phyloP scores from a whole-genome alignment of 2,797 vertebrate species.

The Thripadectes ignobilis region DNA sequence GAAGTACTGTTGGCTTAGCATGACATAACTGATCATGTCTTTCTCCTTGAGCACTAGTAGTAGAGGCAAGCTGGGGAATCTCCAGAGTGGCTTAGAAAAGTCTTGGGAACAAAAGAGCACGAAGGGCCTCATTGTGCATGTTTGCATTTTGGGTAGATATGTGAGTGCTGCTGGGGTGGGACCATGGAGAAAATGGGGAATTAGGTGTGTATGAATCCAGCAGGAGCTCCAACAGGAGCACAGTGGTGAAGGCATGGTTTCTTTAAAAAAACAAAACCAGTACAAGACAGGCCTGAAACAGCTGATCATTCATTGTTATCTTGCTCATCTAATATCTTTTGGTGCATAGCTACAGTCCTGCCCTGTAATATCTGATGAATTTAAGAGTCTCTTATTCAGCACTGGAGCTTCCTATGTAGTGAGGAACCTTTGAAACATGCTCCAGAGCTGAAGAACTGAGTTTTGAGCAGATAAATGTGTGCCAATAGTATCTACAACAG shows the following conservation, averaged over 20 bases:
- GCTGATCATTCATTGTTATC: not conserved
- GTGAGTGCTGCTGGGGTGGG: not conserved
- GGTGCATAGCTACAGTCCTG: not conserved
- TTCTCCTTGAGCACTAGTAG: not conserved
- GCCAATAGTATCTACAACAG: not conserved
- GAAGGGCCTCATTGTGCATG: not conserved
- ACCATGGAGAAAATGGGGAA: not conserved
- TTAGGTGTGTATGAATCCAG: not conserved
- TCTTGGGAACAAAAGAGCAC: not conserved
- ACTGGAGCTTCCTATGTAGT: not conserved
- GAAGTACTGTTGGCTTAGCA: not conserved
- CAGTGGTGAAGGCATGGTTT: not conserved
- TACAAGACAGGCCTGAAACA: not conserved
- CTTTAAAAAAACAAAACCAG: not conserved
- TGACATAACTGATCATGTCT: not conserved
- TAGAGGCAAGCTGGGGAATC: not conserved
- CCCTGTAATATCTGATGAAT: not conserved
- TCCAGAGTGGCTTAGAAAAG: not conserved
- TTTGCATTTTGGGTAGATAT: not conserved
- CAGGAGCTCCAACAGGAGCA: not conserved
- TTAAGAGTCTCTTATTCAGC: not conserved
- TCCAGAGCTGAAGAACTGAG: not conserved
- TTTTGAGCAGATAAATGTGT: not conserved
- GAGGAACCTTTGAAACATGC: not conserved
- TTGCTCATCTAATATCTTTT: not conserved